Base-by-base conservation (phyloP, 1,140 invertebrate species). In the Papilio polyxenes region DNA sequence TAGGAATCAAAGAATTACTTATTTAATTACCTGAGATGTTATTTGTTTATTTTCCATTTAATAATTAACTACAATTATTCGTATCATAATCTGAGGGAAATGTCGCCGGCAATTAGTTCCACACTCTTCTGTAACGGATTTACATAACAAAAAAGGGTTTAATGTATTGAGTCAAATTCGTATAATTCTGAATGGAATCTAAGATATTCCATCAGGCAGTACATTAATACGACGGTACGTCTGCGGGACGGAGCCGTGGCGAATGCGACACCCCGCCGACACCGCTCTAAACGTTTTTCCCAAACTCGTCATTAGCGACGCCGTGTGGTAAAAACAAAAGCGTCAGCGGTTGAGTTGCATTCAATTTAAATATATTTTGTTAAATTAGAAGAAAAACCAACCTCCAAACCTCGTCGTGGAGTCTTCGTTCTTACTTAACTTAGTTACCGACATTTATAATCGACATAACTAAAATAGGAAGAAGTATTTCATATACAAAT, bases 301-400 rank as follows among this genome's bases (percentile, higher is more conserved):
- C 89, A 89, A 91, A 91, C 82, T 87, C 77, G 85, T 91, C 89
- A 92, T 92, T 92, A 92, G 85, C 62, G 83, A n/a, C 51, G 44
- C 7, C 0, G 49, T 82, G 51, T 81, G 87, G 85, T 17, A 7
- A 76, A 88, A 87, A 80, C 37, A 40, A 79, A 53, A 56, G n/a
- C 62, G 53, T 65, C 15, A 76, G 37, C 76, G 76, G 65, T 13
- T 1, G 9, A 15, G 31, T 65, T 53, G 7, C 2, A 13, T 10
- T 53, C 10, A 53, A 10, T 53, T 53, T 53, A 53, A 15, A 53
- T 15, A 53, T 10, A 7, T 7, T 65, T 7, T 23, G 20, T 7
- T 31, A 31, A 69, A 37, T 69, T 69, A 69, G 31, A 15, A 56
- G 17, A 56, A 2, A 56, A 31, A 31, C 2, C 40, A 44, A 44